Base-by-base conservation (phyloP, 2,797 vertebrate genomes). In the Dendrocincla tyrannina region DNA sequence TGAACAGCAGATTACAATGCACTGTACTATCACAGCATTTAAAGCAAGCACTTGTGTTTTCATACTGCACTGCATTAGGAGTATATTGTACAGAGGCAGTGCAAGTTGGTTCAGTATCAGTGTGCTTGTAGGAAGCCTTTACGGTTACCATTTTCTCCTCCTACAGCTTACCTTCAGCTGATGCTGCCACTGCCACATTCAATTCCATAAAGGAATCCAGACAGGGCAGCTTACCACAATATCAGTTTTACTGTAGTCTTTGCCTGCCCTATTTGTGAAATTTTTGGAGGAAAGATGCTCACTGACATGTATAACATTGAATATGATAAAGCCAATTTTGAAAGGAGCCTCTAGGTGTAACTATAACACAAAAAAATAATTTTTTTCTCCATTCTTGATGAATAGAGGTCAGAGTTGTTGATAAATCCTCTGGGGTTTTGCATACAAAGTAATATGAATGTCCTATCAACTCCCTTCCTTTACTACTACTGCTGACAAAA, bases 331-430 rank as follows among this genome's bases (percentile, higher is more conserved):
- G 52, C 7, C 3, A 2, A 72, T 91, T 83, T 82, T 72, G 46
- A 92, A 96, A 85, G 53, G 30, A 58, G 52, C 85, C 64, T 83
- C 75, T 75, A 92, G 72, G 64, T 93, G 42, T 55, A 93, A 93
- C 75, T 89, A 13, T 32, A 83, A 78, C 76, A 60, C 53, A 84
- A 88, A 91, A 88, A 89, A 52, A 81, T 2, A 80, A 24, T 88
- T 79, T 89, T 89, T 90, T 75, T 13, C 32, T 50, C 53, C 74
- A 11, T 78, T 91, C 20, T 69, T 79, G 58, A 83, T 41, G 64
- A 85, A 68, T 72, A 84, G 68, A 49, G 44, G 69, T 66, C 87
- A 92, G 53, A 83, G 58, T 9, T 73, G 32, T 46, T 88, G 59
- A 73, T 63, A 85, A 77, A 72, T 60, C 52, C 52, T 78, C 19